phyloP scores from a whole-genome alignment of 2,113 vertebrate genomes.

The Beaufortia kweichowensis region DNA sequence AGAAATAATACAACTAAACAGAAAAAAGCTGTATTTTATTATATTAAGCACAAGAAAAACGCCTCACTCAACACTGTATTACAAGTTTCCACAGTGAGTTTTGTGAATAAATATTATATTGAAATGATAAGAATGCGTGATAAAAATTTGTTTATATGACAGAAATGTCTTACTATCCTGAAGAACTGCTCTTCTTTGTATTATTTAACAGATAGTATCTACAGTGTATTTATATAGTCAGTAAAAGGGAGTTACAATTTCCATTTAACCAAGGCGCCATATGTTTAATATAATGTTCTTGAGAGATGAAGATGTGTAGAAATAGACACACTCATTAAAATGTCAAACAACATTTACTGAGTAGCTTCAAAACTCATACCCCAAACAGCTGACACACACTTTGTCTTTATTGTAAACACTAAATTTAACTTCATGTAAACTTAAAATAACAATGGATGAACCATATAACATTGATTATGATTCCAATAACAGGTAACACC shows the following conservation, averaged over 20 bases:
- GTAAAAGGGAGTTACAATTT: background rate
- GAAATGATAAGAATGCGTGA: no score
- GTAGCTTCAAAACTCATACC: background rate
- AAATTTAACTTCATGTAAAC: no score
- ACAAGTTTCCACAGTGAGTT: no score
- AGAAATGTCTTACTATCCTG: no score
- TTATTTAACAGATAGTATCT: background rate
- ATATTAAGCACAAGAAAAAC: no score
- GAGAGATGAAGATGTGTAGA: background rate
- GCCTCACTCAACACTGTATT: no score
- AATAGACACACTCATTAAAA: slow-evolving; percentile 25
- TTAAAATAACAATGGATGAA: background rate
- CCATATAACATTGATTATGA: no score
- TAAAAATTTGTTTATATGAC: no score
- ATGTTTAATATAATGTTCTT: slow-evolving; percentile 18
- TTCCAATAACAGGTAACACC: slow-evolving; percentile 11
- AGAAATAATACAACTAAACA: background rate
- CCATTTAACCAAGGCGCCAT: slow-evolving; percentile 11
- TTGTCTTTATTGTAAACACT: slow-evolving; percentile 6
- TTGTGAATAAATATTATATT: no score
- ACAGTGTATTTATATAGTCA: background rate
- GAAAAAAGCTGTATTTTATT: no score
- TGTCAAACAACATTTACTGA: background rate
- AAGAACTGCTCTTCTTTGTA: slow-evolving; percentile 6
- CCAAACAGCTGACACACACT: slow-evolving; percentile 8